A percentile compares a stretch with the other conserved stretches of the same genome.
These are phyloP conservation scores for Mus minutoides DNA, from an alignment of 2,797 vertebrate genomes.

Conservation along the genomic window DNA sequence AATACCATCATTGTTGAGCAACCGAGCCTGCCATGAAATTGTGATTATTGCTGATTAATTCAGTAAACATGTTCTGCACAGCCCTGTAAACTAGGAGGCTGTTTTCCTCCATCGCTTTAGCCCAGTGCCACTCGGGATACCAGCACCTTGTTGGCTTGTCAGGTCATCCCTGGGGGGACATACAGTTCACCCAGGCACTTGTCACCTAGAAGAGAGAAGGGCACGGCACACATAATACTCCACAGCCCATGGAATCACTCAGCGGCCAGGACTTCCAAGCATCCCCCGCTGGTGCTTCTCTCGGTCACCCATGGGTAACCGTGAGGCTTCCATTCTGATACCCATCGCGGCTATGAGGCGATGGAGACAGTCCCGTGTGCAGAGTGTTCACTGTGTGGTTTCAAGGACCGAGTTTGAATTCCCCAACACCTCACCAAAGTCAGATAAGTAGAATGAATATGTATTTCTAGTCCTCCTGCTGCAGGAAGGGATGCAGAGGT, in stretches of 20 bases:
- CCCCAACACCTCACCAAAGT: not conserved
- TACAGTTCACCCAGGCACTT: not conserved
- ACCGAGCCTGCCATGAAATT: not conserved
- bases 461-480: not conserved
- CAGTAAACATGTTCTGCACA: not conserved
- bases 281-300: accelerated
- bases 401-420: not conserved
- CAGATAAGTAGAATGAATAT: not conserved
- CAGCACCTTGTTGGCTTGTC: not conserved
- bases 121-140: not conserved
- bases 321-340: not conserved
- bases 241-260: accelerated
- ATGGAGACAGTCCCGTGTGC: not conserved
- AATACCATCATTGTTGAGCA: not conserved
- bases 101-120: not conserved
- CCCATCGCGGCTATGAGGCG: not conserved
- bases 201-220: accelerated
- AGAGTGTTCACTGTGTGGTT: not conserved
- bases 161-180: not conserved
- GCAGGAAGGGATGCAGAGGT: not conserved
- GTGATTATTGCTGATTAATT: not conserved
- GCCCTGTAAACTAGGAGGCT: not conserved
- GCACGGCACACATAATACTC: not conserved
- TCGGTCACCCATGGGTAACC: too few species aligned
- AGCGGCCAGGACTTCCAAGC: not conserved